phyloP scores from a whole-genome alignment of 1,140 invertebrate species.

The Orchesella cincta region DNA sequence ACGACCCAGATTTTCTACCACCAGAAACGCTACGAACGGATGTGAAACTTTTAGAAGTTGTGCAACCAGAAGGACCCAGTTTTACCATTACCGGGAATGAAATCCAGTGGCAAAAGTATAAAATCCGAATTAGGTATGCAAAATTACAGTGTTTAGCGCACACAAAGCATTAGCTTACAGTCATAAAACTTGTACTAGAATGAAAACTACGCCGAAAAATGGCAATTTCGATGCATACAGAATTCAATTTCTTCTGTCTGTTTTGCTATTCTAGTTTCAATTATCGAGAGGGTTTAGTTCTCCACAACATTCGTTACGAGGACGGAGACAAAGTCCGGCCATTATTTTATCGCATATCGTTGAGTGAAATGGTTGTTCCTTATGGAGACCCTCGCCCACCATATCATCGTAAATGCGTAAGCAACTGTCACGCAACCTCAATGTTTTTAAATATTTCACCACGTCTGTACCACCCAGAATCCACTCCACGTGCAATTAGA shows the following conservation, averaged over 20 bases:
- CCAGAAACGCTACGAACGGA: conserved; percentile 35
- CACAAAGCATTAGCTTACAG: no score
- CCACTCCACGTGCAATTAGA: no score
- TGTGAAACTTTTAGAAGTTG: conserved; percentile 42
- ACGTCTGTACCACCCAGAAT: no score
- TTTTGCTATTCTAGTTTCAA: conserved; percentile 46
- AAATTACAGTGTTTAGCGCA: no score
- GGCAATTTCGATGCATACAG: no score
- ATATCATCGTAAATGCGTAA: conserved; percentile 46
- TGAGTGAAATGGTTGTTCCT: conserved; percentile 46
- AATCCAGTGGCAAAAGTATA: conserved; percentile 46
- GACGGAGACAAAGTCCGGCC: conserved; percentile 40
- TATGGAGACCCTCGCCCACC: conserved; percentile 47
- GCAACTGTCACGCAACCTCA: conserved; percentile 1
- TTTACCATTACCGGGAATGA: conserved; percentile 45
- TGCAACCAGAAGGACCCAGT: conserved; percentile 40
- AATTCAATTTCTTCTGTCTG: no score
- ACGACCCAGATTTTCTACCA: conserved; percentile 33
- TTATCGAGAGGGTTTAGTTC: conserved; percentile 45
- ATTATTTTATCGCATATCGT: conserved; percentile 40
- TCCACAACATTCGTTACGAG: conserved; percentile 42
- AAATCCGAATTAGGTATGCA: conserved; percentile 40
- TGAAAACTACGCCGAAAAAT: no score
- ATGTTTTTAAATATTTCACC: neutral
- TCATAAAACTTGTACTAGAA: no score